Percentiles rank a stretch among this genome's conserved stretches.
Evolutionary conservation across 2,797 vertebrate species (phyloP).

Genomic region (Ctenochaetus hawaiiensis): DNA sequence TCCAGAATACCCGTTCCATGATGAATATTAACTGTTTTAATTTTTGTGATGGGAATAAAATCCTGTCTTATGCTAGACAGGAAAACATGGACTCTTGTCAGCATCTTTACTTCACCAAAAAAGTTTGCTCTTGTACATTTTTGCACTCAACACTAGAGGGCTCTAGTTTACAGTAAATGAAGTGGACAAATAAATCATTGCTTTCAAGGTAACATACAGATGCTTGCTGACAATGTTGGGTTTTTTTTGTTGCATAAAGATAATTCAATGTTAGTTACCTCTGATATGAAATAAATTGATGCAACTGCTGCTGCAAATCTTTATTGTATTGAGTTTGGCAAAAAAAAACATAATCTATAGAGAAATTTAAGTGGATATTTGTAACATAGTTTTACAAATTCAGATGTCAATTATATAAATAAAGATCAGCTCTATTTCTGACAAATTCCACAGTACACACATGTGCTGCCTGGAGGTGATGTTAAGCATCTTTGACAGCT

Average conservation of each 20-base stretch:
- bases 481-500: not conserved
- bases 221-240: not conserved
- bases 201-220: not conserved
- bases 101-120: not conserved
- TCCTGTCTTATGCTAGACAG: not conserved
- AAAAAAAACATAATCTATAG: too few relatives aligned
- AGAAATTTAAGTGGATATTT: too few relatives aligned
- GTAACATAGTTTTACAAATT: too few relatives aligned
- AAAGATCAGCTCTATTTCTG: not conserved
- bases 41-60: not conserved
- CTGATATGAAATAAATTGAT: too few relatives aligned
- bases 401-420: too few relatives aligned
- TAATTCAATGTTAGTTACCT: too few relatives aligned
- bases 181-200: not conserved
- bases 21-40: slow-evolving; percentile 78
- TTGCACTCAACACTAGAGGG: slow-evolving; percentile 61
- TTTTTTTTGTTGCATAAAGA: not conserved
- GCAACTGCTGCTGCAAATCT: too few relatives aligned
- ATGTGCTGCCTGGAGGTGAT: not conserved
- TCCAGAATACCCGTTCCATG: slow-evolving; percentile 87
- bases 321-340: too few relatives aligned
- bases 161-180: slow-evolving; percentile 47
- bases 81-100: not conserved
- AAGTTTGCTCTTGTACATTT: not conserved
- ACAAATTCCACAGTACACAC: not conserved